Percentiles rank a stretch among this genome's conserved stretches.
Conservation (phyloP, 2,113 vertebrate genomes). For the Acrocephalus arundinaceus region DNA sequence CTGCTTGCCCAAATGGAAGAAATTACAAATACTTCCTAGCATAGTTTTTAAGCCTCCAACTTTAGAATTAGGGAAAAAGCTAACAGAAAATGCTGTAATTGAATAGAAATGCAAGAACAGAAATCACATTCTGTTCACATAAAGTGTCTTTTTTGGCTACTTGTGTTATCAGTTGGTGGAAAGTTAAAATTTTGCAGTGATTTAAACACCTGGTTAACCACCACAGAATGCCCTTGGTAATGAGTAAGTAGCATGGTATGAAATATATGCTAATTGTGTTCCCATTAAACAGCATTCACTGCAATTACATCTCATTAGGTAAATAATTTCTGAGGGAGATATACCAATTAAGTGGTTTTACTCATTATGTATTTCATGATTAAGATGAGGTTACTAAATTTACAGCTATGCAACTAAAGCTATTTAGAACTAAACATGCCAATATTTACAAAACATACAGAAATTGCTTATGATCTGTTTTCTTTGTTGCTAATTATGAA, state of each 20-base stretch:
- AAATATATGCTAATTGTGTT: not conserved
- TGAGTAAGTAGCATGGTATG: not conserved
- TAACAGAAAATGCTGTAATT: not conserved
- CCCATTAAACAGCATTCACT: not conserved
- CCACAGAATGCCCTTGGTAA: not conserved
- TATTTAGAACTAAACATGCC: not conserved
- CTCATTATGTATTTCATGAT: not conserved
- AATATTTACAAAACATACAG: not conserved
- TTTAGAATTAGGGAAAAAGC: not conserved
- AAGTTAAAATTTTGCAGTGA: not conserved
- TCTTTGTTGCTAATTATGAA: not conserved
- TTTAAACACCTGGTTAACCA: not conserved
- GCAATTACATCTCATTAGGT: slow-evolving; percentile 23
- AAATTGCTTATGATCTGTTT: not conserved
- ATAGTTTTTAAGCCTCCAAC: not conserved
- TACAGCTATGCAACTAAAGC: not conserved
- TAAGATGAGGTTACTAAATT: not conserved
- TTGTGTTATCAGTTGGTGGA: not conserved
- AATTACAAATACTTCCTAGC: not conserved
- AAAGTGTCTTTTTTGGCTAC: not conserved
- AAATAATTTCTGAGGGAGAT: slow-evolving; percentile 30
- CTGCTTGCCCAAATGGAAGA: not conserved
- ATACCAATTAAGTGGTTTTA: slow-evolving; percentile 26
- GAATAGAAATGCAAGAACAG: not conserved
- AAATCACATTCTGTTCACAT: not conserved